Evolutionary conservation across 2,888 invertebrate species (phyloP).

Genomic region (Mystacides longicornis): DNA sequence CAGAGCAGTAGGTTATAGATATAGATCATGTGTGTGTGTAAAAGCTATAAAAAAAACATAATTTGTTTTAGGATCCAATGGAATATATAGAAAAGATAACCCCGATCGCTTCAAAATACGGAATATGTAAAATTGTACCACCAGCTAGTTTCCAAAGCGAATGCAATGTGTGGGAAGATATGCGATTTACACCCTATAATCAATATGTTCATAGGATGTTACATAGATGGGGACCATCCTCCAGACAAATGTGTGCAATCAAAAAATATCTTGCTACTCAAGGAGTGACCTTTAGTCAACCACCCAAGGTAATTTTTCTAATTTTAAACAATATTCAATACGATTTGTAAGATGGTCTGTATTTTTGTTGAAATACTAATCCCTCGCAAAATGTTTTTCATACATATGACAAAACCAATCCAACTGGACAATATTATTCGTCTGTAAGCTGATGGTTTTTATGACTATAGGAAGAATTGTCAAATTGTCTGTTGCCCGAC

Average conservation of each 20-base stretch:
- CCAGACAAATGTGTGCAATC: slow-evolving; percentile 78
- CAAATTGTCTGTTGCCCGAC: no score
- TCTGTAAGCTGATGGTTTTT: no score
- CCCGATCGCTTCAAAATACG: slow-evolving; percentile 67
- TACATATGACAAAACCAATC: no score
- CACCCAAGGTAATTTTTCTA: slow-evolving; percentile 65
- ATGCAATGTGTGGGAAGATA: slow-evolving; percentile 75
- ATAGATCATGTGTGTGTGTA: no score
- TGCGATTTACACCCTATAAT: slow-evolving; percentile 80
- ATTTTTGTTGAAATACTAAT: no score
- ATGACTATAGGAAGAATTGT: no score
- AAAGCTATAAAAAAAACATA: no score
- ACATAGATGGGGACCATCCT: slow-evolving; percentile 83
- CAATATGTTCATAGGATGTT: slow-evolving; percentile 86
- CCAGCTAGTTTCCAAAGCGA: slow-evolving; percentile 73
- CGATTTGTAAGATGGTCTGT: neutral
- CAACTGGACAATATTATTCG: no score
- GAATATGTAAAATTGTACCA: slow-evolving; percentile 82
- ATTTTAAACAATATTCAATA: no score
- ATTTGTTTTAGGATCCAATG: slow-evolving; percentile 60
- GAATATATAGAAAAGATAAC: slow-evolving; percentile 76
- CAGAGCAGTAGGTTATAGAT: no score
- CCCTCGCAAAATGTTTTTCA: no score
- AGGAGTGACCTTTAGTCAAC: slow-evolving; percentile 63
- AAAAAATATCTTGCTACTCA: slow-evolving; percentile 72